A percentile compares a stretch with the other conserved stretches of the same genome.
phyloP scores from a whole-genome alignment of 2,113 vertebrate genomes.

The Chloropsis cyanopogon region DNA sequence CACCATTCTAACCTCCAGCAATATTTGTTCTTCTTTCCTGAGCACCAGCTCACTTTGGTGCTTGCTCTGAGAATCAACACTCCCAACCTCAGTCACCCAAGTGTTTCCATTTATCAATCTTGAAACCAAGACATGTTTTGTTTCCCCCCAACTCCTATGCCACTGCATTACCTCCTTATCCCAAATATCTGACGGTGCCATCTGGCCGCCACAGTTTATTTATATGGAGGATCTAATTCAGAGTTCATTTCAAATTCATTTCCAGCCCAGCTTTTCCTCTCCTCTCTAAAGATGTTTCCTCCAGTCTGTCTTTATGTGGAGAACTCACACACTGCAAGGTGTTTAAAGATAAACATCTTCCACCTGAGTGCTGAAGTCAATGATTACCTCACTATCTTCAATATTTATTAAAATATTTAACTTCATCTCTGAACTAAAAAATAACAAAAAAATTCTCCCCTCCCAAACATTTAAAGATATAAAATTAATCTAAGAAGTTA shows the following conservation, averaged over 20 bases:
- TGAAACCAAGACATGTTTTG: neutral
- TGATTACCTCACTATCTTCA: neutral
- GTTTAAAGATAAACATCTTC: neutral
- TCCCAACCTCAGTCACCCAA: neutral
- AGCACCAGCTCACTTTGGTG: neutral
- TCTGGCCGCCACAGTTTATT: neutral
- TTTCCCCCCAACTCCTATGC: neutral
- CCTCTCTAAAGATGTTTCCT: neutral
- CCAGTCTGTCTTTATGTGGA: neutral
- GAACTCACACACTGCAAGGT: neutral
- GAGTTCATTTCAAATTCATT: neutral
- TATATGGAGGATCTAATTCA: neutral
- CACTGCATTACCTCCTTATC: neutral
- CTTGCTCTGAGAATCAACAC: neutral
- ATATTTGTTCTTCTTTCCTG: accelerated
- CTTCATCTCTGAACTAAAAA: neutral
- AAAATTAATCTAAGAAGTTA: neutral
- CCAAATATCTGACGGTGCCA: neutral
- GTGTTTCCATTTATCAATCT: neutral
- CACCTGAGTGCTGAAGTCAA: neutral
- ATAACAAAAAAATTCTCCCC: accelerated
- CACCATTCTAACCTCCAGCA: neutral
- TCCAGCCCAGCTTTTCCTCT: neutral
- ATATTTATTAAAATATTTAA: neutral
- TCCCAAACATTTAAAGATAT: neutral